Percentiles rank a stretch among this genome's conserved stretches.
These are phyloP conservation scores for Scaptomyza flava DNA, from an alignment of 2,888 invertebrate species.

Conservation along the genomic window DNA sequence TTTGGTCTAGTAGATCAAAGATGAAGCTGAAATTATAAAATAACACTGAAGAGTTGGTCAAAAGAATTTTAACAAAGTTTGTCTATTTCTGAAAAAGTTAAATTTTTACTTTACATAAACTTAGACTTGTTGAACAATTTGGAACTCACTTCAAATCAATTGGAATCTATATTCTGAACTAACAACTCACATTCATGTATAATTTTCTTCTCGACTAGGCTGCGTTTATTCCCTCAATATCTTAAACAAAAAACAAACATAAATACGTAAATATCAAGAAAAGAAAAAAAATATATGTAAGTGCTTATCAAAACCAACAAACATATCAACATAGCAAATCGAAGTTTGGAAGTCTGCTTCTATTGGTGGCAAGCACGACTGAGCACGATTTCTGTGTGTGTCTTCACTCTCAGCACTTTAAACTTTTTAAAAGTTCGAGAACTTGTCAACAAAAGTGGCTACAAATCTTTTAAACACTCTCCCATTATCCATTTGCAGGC, in stretches of 20 bases:
- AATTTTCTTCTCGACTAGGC: conserved; percentile 30
- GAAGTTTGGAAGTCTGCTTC: conserved; percentile 36
- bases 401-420: conserved; percentile 2
- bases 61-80: too few relatives aligned
- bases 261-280: neutral
- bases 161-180: conserved; percentile 3
- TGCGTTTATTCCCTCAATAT: conserved; percentile 11
- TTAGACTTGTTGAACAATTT: conserved; percentile 9
- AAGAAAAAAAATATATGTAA: conserved; percentile 21
- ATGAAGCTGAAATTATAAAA: too few relatives aligned
- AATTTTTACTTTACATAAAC: neutral
- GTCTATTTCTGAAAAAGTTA: too few relatives aligned
- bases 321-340: conserved; percentile 43
- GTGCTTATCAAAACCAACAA: conserved; percentile 10
- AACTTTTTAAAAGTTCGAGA: conserved; percentile 56
- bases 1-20: too few relatives aligned
- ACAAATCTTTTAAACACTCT: conserved; percentile 19
- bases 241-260: neutral
- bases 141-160: neutral
- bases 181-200: conserved; percentile 1
- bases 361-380: conserved; percentile 42
- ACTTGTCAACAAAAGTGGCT: conserved; percentile 61
- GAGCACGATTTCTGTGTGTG: conserved; percentile 13
- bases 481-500: conserved; percentile 20
- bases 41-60: too few relatives aligned